phyloP scores from a whole-genome alignment of 1,140 invertebrate genomes.

The Lethocerus indicus region DNA sequence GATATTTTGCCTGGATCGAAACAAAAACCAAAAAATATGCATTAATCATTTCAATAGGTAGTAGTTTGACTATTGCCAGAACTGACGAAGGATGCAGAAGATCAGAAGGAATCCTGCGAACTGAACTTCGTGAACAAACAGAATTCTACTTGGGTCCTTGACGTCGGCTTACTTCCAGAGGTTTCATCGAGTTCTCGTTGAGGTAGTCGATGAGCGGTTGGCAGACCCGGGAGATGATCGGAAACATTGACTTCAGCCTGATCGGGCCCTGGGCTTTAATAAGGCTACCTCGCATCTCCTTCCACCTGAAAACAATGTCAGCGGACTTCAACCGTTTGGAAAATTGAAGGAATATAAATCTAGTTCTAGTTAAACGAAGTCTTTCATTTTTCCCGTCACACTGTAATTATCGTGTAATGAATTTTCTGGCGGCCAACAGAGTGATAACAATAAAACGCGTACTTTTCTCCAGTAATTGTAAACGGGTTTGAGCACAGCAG shows the following conservation, averaged over 20 bases:
- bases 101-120: too few species aligned
- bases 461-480: background rate
- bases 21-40: background rate
- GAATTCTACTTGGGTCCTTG: too few species aligned
- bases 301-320: slow-evolving; percentile 26
- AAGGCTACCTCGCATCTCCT: slow-evolving; percentile 31
- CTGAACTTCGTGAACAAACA: too few species aligned
- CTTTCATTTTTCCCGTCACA: background rate
- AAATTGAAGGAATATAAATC: background rate
- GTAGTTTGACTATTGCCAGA: background rate
- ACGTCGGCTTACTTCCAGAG: background rate
- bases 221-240: slow-evolving; percentile 20
- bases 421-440: background rate
- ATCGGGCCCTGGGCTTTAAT: slow-evolving; percentile 35
- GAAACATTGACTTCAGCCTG: slow-evolving; percentile 37
- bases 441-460: background rate
- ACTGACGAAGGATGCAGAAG: too few species aligned
- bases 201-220: background rate
- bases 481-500: slow-evolving; percentile 24
- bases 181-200: background rate
- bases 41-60: background rate
- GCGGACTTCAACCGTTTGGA: background rate
- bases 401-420: slow-evolving; percentile 19
- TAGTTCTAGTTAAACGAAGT: background rate
- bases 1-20: background rate